Evolutionary conservation across 2,888 invertebrate species (phyloP).

Genomic region (Embidobia sp.): DNA sequence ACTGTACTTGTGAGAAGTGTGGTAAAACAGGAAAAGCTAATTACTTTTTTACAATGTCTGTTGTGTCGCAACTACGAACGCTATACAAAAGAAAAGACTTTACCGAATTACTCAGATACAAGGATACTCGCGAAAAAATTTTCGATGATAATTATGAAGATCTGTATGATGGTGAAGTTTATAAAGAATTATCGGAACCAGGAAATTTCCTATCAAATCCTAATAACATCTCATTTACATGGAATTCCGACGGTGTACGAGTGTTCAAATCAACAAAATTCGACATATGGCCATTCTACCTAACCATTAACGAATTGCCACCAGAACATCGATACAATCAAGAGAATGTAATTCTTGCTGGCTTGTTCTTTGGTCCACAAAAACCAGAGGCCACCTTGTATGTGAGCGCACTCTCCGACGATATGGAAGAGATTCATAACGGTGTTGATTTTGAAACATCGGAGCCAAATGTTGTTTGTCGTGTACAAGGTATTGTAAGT

Average conservation of each 20-base stretch:
- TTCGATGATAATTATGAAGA: constrained; percentile 4
- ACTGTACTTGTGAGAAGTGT: too few relatives aligned
- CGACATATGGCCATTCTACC: constrained; percentile 4
- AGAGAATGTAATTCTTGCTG: constrained; percentile 15
- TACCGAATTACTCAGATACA: too few relatives aligned
- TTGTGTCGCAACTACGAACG: too few relatives aligned
- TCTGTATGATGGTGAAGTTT: background rate
- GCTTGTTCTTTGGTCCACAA: background rate
- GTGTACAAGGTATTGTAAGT: background rate
- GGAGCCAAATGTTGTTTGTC: background rate
- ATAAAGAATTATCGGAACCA: background rate
- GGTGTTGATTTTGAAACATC: constrained; percentile 2
- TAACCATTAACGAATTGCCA: background rate
- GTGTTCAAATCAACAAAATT: background rate
- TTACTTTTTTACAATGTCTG: too few relatives aligned
- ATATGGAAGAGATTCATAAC: background rate
- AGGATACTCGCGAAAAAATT: too few relatives aligned
- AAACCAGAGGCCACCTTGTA: background rate
- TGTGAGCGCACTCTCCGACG: background rate
- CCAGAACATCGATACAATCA: background rate
- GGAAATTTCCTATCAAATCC: background rate
- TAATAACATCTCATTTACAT: background rate
- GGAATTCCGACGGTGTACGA: constrained; percentile 1
- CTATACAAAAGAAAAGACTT: too few relatives aligned
- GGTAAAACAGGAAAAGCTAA: too few relatives aligned